A percentile compares a stretch with the other conserved stretches of the same genome.
Evolutionary conservation across 2,113 vertebrate genomes (phyloP).

Genomic region (Argyrosomus japonicus): DNA sequence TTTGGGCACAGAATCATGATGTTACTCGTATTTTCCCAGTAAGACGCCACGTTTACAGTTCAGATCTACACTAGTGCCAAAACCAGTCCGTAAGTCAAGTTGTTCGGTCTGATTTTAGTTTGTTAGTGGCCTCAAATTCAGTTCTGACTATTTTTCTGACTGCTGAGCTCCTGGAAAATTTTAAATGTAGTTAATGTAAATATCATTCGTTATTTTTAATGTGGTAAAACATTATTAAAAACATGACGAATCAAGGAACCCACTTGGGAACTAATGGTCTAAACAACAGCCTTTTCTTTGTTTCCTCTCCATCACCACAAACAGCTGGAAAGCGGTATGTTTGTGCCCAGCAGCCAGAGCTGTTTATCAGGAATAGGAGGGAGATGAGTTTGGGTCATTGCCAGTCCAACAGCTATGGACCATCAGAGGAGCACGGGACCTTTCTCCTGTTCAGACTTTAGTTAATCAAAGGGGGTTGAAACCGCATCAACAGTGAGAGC

Average conservation of each 20-base stretch:
- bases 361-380: constrained; percentile 24
- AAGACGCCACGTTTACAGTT: constrained; percentile 18
- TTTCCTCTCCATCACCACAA: constrained; percentile 13
- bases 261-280: not conserved
- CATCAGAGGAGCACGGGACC: not conserved
- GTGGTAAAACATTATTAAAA: not conserved
- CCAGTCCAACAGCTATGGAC: not conserved
- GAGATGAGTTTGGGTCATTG: not conserved
- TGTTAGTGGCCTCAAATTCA: not conserved
- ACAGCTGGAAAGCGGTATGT: constrained; percentile 23
- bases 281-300: constrained; percentile 30
- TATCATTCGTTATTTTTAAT: not conserved
- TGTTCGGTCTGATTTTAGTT: not conserved
- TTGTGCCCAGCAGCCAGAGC: constrained; percentile 1
- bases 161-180: not conserved
- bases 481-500: not conserved
- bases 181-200: not conserved
- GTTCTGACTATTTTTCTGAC: not conserved
- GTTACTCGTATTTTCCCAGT: not conserved
- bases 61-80: not conserved
- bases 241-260: not conserved
- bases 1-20: not conserved
- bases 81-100: not conserved
- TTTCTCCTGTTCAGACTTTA: not conserved
- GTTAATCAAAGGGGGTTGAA: not conserved